Conservation (phyloP, 2,888 invertebrate genomes). For the Gymnosoma rotundatum region DNA sequence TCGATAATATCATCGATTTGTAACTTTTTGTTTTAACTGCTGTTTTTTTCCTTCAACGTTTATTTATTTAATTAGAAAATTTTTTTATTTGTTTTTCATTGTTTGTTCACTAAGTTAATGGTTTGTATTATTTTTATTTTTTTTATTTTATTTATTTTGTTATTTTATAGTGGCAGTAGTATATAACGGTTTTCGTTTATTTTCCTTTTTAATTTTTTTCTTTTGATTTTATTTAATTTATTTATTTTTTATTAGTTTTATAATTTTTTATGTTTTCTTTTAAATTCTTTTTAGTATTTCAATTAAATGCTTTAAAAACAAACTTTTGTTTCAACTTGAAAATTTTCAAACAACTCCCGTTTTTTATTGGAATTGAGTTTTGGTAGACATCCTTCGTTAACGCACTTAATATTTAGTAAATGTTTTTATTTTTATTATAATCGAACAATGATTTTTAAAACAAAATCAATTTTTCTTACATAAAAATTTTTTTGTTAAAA, state of each 20-base stretch:
- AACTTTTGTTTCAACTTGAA: background rate
- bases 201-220: constrained; percentile 6
- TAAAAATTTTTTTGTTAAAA: background rate
- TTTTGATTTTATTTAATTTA: background rate
- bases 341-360: background rate
- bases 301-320: background rate
- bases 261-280: too few species aligned
- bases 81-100: constrained; percentile 13
- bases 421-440: constrained; percentile 13
- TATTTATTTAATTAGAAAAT: background rate
- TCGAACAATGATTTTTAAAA: constrained; percentile 76
- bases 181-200: constrained; percentile 11
- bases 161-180: background rate
- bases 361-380: constrained; percentile 11
- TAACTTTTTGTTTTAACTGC: constrained; percentile 44
- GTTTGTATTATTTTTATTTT: background rate
- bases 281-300: too few species aligned
- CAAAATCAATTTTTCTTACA: constrained; percentile 75
- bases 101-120: constrained; percentile 6
- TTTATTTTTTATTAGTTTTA: constrained; percentile 1
- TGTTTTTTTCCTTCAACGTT: background rate
- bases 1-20: constrained; percentile 56
- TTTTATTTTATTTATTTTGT: too few species aligned
- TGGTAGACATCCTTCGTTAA: constrained; percentile 64
- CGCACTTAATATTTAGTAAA: constrained; percentile 9